Percentiles rank a stretch among this genome's conserved stretches.
These are phyloP conservation scores for Cephus pulcher DNA, from an alignment of 2,888 invertebrate genomes.

Conservation along the genomic window DNA sequence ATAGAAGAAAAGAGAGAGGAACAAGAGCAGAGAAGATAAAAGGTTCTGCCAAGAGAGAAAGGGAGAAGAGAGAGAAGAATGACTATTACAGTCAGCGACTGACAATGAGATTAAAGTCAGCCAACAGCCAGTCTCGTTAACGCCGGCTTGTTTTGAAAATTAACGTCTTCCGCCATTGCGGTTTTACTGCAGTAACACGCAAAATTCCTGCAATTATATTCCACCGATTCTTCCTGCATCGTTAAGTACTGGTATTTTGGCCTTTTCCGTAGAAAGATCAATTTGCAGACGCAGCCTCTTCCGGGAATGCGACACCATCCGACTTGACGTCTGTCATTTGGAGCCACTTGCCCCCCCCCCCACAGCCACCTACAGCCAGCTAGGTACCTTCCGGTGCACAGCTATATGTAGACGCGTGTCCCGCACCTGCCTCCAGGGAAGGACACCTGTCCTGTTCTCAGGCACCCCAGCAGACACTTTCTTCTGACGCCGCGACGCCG, in stretches of 20 bases:
- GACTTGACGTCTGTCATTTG: background rate
- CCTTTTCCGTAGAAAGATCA: too few species aligned
- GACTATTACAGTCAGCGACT: background rate
- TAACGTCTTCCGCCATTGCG: slow-evolving; percentile 19
- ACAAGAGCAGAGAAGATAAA: slow-evolving; percentile 25
- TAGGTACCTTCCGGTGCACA: background rate
- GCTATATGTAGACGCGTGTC: background rate
- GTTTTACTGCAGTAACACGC: too few species aligned
- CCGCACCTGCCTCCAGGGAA: slow-evolving; percentile 26
- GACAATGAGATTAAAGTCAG: slow-evolving; percentile 45
- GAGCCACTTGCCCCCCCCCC: background rate
- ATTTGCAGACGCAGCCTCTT: background rate
- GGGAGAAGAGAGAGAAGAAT: slow-evolving; percentile 21
- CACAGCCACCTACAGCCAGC: background rate
- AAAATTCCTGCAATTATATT: too few species aligned
- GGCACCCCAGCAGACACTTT: slow-evolving; percentile 30
- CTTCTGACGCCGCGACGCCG: slow-evolving; percentile 7
- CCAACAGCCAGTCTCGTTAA: slow-evolving; percentile 51
- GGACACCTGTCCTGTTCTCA: slow-evolving; percentile 32
- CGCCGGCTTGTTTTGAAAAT: slow-evolving; percentile 49
- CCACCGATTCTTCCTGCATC: too few species aligned
- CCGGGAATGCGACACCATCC: too few species aligned
- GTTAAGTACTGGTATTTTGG: too few species aligned
- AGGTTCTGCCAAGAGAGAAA: slow-evolving; percentile 23
- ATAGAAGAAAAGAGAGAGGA: slow-evolving; percentile 21